Conservation (phyloP, 1,140 invertebrate species). For the Ptiloglossa arizonensis region DNA sequence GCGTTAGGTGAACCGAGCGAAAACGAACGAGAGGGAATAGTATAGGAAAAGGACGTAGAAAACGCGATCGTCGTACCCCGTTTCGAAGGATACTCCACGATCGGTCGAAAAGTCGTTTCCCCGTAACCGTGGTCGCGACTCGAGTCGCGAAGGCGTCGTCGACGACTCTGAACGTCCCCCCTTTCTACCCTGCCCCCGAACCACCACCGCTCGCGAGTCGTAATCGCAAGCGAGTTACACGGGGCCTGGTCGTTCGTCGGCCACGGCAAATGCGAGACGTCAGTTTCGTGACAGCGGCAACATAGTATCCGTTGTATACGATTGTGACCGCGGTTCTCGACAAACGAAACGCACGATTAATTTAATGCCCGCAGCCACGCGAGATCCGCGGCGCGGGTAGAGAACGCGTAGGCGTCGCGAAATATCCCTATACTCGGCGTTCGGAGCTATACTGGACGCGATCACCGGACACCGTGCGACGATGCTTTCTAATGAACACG, state of each 20-base stretch:
- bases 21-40: no score
- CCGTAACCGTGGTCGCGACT: not conserved
- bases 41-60: no score
- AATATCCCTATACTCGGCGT: slow-evolving; percentile 23
- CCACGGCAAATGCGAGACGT: slow-evolving; percentile 34
- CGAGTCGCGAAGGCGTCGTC: not conserved
- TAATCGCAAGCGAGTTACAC: slow-evolving; percentile 22
- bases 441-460: no score
- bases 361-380: slow-evolving; percentile 28
- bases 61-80: no score
- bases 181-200: no score
- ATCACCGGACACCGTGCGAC: slow-evolving; percentile 3
- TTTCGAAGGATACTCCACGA: no score
- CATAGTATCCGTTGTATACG: slow-evolving; percentile 34
- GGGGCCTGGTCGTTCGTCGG: not conserved
- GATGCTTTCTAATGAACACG: slow-evolving; percentile 17
- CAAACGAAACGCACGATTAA: slow-evolving; percentile 37
- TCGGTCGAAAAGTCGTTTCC: not conserved
- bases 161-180: no score
- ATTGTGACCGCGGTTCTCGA: slow-evolving; percentile 30
- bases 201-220: not conserved
- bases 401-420: not conserved
- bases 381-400: slow-evolving; percentile 15
- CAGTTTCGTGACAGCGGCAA: slow-evolving; percentile 25
- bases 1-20: no score